Conservation (phyloP, 1,140 invertebrate species). For the Drosophila ogumai region DNA sequence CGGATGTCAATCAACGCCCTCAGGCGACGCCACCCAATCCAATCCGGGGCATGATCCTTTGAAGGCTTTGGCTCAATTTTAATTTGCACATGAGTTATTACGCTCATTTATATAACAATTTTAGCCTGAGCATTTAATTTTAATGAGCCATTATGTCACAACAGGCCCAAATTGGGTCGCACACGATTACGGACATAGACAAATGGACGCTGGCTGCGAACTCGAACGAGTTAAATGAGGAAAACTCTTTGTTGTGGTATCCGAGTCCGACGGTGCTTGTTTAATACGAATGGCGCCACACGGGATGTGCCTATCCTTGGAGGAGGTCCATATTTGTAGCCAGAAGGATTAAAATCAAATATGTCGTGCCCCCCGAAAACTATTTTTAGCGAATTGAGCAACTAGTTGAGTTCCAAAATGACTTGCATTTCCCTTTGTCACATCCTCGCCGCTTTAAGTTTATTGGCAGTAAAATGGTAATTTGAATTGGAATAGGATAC, state of each 20-base stretch:
- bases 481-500: background rate
- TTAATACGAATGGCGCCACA: background rate
- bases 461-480: background rate
- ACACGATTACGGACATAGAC: constrained; percentile 37
- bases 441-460: background rate
- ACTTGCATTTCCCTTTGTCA: background rate
- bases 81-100: constrained; percentile 77
- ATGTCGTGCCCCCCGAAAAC: background rate
- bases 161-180: constrained; percentile 28
- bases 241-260: constrained; percentile 71
- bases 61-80: constrained; percentile 66
- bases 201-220: constrained; percentile 26
- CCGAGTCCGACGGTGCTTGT: background rate
- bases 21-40: constrained; percentile 2
- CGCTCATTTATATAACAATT: constrained; percentile 69
- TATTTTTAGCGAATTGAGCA: background rate
- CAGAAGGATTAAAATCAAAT: constrained; percentile 17
- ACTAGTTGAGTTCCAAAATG: background rate
- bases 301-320: constrained; percentile 7
- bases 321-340: constrained; percentile 18
- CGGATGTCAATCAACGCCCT: constrained; percentile 24
- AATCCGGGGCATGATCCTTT: constrained; percentile 23
- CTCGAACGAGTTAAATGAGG: constrained; percentile 50
- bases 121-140: constrained; percentile 57
- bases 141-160: constrained; percentile 78